Evolutionary conservation across 2,113 vertebrate species (phyloP), one percentile per base, ranked within the genome.

Genomic region (Orthonyx spaldingii): DNA sequence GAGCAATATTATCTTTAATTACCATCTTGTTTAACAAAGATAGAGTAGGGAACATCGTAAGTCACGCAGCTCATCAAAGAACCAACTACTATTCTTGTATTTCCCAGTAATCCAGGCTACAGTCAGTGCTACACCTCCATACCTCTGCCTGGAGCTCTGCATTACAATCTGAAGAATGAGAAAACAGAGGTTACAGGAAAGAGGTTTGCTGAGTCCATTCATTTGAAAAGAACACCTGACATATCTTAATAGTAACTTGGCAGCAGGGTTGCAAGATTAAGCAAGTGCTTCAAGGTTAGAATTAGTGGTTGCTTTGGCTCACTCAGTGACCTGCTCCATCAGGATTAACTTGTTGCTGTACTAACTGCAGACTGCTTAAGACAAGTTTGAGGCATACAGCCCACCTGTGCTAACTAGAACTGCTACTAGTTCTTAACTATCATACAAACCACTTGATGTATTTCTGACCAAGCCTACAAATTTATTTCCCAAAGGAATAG

Each of bases 1-100:
- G 39, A 53, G 35, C n/a, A 44, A 41, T 24, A 66, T 79, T 89
- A 96, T 84, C 84, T 89, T 76, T 85, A 87, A 96, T 93, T 96
- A 93, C 35, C 37, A 96, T 94, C 93, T 91, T 93, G 46, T 85
- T 94, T 74, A 84, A 81, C 52, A 61, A 63, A 84, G 88, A 68
- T 18, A 91, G 49, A 80, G 46, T 53, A 33, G n/a, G 9, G 63
- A 93, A 89, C 59, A 85, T 50, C 7, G 2, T 41, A 87, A 87
- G 35, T 61, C 46, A 89, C 4, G 7, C 70, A 87, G 74, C 39
- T 91, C 63, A 60, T 91, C 50, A 64, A 69, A 89, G 42, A 71
- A 2, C 9, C 21, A 72, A 57, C 47, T 76, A 64, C 44, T 87
- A 68, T 65, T 87, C 81, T 57, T 61, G 60, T 42, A 61, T 61